Percentiles rank a stretch among this genome's conserved stretches.
These are phyloP conservation scores for Lynx canadensis DNA, from an alignment of 2,113 vertebrate genomes.

Conservation along the genomic window DNA sequence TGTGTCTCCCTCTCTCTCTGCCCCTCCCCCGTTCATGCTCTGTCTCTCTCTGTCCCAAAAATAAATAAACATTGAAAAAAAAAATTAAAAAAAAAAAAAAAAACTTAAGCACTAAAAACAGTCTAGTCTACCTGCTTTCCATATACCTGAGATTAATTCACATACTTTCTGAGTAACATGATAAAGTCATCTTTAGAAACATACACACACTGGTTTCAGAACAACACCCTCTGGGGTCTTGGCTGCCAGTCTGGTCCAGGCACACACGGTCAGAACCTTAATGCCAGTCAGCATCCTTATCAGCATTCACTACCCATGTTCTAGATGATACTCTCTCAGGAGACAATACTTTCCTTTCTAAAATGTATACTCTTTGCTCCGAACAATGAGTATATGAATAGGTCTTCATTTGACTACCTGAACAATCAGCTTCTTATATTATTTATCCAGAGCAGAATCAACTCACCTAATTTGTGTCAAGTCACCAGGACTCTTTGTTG, in stretches of 20 bases:
- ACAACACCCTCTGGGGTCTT: too few species aligned
- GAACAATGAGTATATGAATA: not conserved
- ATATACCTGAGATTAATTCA: not conserved
- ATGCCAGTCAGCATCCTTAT: not conserved
- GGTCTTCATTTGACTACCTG: not conserved
- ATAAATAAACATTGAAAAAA: too few species aligned
- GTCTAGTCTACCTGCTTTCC: not conserved
- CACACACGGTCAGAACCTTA: not conserved
- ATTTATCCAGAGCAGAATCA: slow-evolving; percentile 11
- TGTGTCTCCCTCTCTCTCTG: too few species aligned
- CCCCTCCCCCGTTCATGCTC: too few species aligned
- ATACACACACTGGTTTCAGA: not conserved
- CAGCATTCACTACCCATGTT: not conserved
- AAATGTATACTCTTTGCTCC: not conserved
- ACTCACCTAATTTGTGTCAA: slow-evolving; percentile 11
- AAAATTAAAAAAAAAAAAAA: too few species aligned
- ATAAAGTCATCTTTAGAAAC: not conserved
- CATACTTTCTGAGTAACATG: not conserved
- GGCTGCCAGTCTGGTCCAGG: not conserved
- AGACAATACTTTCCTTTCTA: not conserved
- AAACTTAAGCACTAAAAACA: not conserved
- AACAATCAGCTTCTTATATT: not conserved
- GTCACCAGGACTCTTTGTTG: not conserved
- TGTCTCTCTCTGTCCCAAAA: too few species aligned
- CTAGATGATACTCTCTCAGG: not conserved